Base-by-base conservation (phyloP, 2,113 vertebrate species). In the Indri indri region DNA sequence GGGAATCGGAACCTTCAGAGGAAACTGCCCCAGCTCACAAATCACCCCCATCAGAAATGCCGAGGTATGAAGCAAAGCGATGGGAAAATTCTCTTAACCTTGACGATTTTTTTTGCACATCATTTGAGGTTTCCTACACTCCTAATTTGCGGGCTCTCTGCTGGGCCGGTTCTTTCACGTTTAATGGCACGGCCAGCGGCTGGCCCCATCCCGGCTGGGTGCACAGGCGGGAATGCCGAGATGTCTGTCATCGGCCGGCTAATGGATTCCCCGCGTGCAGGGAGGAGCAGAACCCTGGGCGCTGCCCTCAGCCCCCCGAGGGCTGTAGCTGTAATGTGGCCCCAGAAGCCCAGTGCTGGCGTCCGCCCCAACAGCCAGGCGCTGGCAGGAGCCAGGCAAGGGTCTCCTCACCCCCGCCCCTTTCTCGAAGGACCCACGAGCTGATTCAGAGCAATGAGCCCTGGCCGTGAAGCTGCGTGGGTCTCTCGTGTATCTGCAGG, bases 41-140 rank as follows among this genome's bases (percentile, higher is more conserved):
- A 97, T 98, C 98, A 94, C 91, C 87, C 94, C 76, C 96, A 95
- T 96, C 97, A 98, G 98, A 97, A 97, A 97, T 27, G 95, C 97
- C 42, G 93, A 97, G 97, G 96, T 97, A 97, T 25, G 83, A 96
- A 97, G 97, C 91, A 61, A 97, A 98, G 97, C 88, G 88, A 97
- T 96, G 97, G 98, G 97, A 97, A 98, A 96, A 89, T 87, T 91
- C 97, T 95, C 96, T 65, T 82, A 73, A 91, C 63, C 66, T 70
- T 97, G 95, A 97, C 96, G 27, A 97, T 96, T 97, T 97, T 97
- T 97, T 98, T 97, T 98, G 98, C 98, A 98, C 97, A 95, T 98
- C 97, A 90, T 98, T 98, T 98, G 98, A 98, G 97, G 98, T 98
- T 98, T 98, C 98, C 98, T 98, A 97, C 94, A 63, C 86, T 97